Evolutionary conservation across 2,888 invertebrate genomes (phyloP).

Genomic region (Abrostola tripartita): DNA sequence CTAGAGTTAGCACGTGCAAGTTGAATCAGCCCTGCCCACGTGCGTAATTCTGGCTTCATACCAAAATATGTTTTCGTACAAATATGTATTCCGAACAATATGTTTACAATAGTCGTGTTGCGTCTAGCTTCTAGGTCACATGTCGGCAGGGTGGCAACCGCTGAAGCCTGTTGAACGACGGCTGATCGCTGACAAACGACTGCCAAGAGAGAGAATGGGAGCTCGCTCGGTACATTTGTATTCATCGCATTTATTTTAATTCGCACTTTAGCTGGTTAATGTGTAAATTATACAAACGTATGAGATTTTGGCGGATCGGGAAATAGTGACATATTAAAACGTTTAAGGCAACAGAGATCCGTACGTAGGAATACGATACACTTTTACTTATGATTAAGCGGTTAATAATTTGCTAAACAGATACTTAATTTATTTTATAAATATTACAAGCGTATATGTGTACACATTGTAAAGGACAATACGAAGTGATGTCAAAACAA

Average conservation of each 20-base stretch:
- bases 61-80: slow-evolving; percentile 21
- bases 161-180: not conserved
- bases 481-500: not conserved
- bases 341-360: not conserved
- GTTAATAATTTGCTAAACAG: too few relatives aligned
- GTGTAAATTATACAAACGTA: not conserved
- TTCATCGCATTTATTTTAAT: slow-evolving; percentile 11
- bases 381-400: not conserved
- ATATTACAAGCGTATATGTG: not conserved
- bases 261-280: slow-evolving; percentile 10
- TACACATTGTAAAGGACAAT: slow-evolving; percentile 1
- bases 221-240: slow-evolving; percentile 4
- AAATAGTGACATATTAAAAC: not conserved
- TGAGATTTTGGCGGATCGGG: not conserved
- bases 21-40: slow-evolving; percentile 63
- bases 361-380: not conserved
- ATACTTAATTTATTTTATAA: not conserved
- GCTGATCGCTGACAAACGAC: slow-evolving; percentile 3
- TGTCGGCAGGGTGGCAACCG: not conserved
- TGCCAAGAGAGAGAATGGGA: slow-evolving; percentile 1
- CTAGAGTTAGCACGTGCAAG: slow-evolving; percentile 51
- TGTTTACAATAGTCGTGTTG: not conserved
- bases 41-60: slow-evolving; percentile 58
- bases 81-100: slow-evolving; percentile 9
- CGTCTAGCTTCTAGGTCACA: not conserved